Evolutionary conservation across 2,888 invertebrate species (phyloP), one percentile per base, ranked within the genome.

Genomic region (Itoplectis maculator): DNA sequence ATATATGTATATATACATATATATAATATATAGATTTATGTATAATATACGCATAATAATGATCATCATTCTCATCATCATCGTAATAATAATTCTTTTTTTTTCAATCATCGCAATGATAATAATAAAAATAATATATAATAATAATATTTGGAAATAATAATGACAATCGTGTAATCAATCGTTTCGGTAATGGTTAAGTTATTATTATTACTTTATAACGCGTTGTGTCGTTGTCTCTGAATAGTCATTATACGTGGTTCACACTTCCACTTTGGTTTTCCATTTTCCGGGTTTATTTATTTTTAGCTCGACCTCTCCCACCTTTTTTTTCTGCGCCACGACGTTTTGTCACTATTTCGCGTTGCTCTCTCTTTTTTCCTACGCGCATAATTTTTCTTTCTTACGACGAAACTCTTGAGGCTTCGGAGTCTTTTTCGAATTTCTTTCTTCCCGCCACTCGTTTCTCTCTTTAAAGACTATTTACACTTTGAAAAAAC

Each of bases 221-320:
- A 92, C 92, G 92, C 92, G 90, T 89, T 92, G 92, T 92, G 91
- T 92, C 92, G 92, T 92, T 92, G 92, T 92, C 91, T 92, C 90
- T 90, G 91, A 92, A 92, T 92, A 92, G 90, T 91, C 90, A 89
- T n/a, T 89, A 85, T 89, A 79, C 76, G 63, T 87, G 88, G 81
- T 89, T 81, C 79, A 74, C 72, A 74, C 75, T 11, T 68, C 23
- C 45, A 29, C n/a, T 61, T 42, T 29, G 63, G 51, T 61, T 47
- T 59, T 40, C 37, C 63, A 47, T 73, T 61, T 42, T 51, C 68
- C 49, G 45, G 47, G 3, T 29, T 29, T 29, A 63, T 75, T 82
- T 80, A 35, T 11, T 56, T 66, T 23, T n/a, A 54, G 15, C 51
- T 29, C 49, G 20, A 61, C 65, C 15, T 2, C 37, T 15, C 37